A percentile compares a stretch with the other conserved stretches of the same genome.
phyloP scores from a whole-genome alignment of 2,888 invertebrate species.

The Amphimallon solstitiale region DNA sequence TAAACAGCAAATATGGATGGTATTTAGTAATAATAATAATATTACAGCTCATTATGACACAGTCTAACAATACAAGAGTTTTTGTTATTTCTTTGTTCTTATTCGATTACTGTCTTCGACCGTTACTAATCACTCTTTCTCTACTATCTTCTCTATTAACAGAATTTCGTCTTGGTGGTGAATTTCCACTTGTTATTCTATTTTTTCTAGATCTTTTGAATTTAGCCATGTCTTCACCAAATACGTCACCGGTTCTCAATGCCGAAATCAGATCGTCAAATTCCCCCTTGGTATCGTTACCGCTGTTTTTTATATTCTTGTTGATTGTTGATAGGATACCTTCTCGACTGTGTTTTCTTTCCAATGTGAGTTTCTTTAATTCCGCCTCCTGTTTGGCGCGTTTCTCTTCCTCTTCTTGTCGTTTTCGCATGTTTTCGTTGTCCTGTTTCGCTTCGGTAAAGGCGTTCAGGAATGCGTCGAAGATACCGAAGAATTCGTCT shows the following conservation, averaged over 20 bases:
- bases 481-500: constrained; percentile 93
- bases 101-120: constrained; percentile 57
- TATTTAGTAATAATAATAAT: constrained; percentile 4
- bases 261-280: constrained; percentile 97
- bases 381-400: constrained; percentile 89
- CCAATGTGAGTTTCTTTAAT: constrained; percentile 87
- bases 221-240: constrained; percentile 95
- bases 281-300: constrained; percentile 80
- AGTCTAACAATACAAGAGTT: not conserved
- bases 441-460: constrained; percentile 88
- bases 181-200: constrained; percentile 69
- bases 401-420: constrained; percentile 91
- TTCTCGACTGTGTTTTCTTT: constrained; percentile 83
- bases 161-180: constrained; percentile 72
- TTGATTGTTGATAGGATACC: constrained; percentile 81
- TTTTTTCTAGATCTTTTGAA: constrained; percentile 82
- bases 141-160: constrained; percentile 75
- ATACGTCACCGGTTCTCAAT: constrained; percentile 92
- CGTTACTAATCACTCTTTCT: constrained; percentile 67
- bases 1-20: not conserved
- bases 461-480: constrained; percentile 86
- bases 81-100: constrained; percentile 36
- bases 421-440: constrained; percentile 84
- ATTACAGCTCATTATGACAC: constrained; percentile 1
- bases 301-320: constrained; percentile 75